Base-by-base conservation (phyloP, 2,113 vertebrate species). In the Tetrax tetrax region DNA sequence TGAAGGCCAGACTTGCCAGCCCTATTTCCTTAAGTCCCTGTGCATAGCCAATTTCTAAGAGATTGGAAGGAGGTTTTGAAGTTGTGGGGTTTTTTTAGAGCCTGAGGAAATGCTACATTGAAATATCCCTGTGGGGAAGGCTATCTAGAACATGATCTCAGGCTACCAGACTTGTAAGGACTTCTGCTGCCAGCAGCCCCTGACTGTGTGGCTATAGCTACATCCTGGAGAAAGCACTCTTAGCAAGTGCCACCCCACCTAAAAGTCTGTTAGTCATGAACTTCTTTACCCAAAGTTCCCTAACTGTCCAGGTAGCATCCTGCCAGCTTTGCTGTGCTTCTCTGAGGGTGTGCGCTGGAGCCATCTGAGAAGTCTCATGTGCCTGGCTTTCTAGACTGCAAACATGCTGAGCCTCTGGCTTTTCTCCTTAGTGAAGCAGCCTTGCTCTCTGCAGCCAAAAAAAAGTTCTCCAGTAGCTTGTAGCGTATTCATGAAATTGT, bases 101-200 rank as follows among this genome's bases (percentile, higher is more conserved):
- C 2, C 27, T 33, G 48, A 80, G 47, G 23, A 45, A 41, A 14
- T 47, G 22, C 37, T 48, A 5, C 14, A 4, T 14, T 2, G 3
- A 14, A 45, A 13, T 68, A 6, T 66, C 33, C 12, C 33, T 3
- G 3, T 33, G 43, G 19, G 2, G 15, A 4, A 19, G 3, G 10
- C 5, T 2, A 8, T 43, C 19, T 57, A 28, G 71, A 75, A 15
- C 1, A 0, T 11, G 6, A 14, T 22, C 1, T 41, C 12, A 45
- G 47, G 11, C 50, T 25, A 43, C n/a, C 37, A 54, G 25, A 19
- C n/a, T 20, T 48, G 25, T 35, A 27, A 51, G 18, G 56, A 11
- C 7, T 81, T 60, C 10, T 87, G 50, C 17, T 85, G 33, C 38
- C 29, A n/a, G 43, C 17, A 54, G 51, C 48, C 41, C 22, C 43